Evolutionary conservation across 2,113 vertebrate species (phyloP), one percentile per base, ranked within the genome.

Genomic region (Tragelaphus scriptus): DNA sequence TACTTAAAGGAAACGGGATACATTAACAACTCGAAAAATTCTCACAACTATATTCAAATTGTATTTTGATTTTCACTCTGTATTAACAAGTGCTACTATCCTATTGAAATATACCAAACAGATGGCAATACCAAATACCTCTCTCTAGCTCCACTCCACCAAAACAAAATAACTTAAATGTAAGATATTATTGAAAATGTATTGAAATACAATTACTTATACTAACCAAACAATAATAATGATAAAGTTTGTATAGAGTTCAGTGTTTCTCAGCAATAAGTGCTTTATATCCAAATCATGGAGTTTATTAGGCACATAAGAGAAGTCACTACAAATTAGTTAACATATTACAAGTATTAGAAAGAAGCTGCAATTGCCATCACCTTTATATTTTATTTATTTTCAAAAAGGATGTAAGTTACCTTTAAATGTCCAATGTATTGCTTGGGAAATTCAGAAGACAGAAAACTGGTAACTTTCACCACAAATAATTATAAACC

Each of bases 311-410:
- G 47, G 44, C 8, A 92, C 3, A 49, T 15, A 92, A 55, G 6
- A 51, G 30, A 85, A 71, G 47, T 61, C 26, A 95, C 17, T 77
- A 56, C 91, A 25, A 89, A 91, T 85, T 92, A 59, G 12, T 59
- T 68, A 32, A 47, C 2, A 32, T 91, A n/a, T 55, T 75, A 55
- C 77, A 91, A 86, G 93, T 97, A 65, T 56, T 92, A 80, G 30
- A 65, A 9, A 87, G 56, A 91, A 95, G 56, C 58, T 75, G 17
- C 21, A 82, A 56, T 91, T 58, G 15, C 44, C 2, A 51, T 71
- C 36, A 65, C 32, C 58, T 94, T 90, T 68, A 77, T 96, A 89
- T 86, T 88, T 82, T 87, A 68, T 75, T 95, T 71, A 87, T 88
- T 94, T 97, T 95, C 75, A 92, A 36, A 65, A 90, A 92, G 85